These are phyloP conservation scores for Pseudolaguvia tuberculata DNA, from an alignment of 2,113 vertebrate species.

Conservation along the genomic window DNA sequence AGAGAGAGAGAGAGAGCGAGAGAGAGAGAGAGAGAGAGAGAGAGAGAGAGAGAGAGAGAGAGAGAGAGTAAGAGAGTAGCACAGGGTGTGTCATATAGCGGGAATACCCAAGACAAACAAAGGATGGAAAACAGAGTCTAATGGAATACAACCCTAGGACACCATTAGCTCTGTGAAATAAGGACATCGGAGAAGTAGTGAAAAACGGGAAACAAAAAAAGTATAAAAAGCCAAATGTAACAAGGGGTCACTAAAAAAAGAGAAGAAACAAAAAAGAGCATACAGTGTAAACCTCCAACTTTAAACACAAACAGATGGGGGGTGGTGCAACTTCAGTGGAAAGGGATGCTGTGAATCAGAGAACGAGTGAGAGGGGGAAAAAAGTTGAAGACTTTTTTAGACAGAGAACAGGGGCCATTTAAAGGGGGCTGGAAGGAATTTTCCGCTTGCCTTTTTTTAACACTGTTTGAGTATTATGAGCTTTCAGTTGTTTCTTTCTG, in stretches of 20 bases:
- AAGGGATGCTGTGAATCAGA: constrained; percentile 33
- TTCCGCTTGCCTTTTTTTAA: constrained; percentile 15
- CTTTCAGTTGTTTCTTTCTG: neutral
- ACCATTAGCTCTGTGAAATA: neutral
- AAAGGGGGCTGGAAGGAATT: neutral
- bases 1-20: neutral
- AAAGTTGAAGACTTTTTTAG: constrained; percentile 14
- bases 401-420: constrained; percentile 22
- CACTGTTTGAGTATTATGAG: neutral
- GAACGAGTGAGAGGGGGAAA: neutral
- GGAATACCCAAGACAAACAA: constrained; percentile 10
- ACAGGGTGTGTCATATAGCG: constrained; percentile 19
- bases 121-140: constrained; percentile 12
- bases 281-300: constrained; percentile 9
- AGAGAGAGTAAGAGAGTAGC: neutral
- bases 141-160: neutral
- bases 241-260: constrained; percentile 3
- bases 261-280: constrained; percentile 19
- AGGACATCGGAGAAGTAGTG: neutral
- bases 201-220: neutral
- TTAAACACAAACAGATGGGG: constrained; percentile 51
- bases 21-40: neutral
- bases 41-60: neutral
- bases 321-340: constrained; percentile 28
- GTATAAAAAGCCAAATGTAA: constrained; percentile 1